phyloP scores from a whole-genome alignment of 2,113 vertebrate species.

The Xenopus tropicalis region UCB_Xtro_10.0 CM004445.2:45677001-45677500 shows the following conservation, averaged over 20 bases:
- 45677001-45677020: neutral
- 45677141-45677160: slow-evolving; percentile 27
- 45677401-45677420: neutral
- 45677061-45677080: slow-evolving; percentile 15
- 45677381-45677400: slow-evolving; percentile 4
- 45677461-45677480: slow-evolving; percentile 26
- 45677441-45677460: slow-evolving; percentile 32
- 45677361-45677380: slow-evolving; percentile 15
- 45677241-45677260: slow-evolving; percentile 36
- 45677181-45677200: slow-evolving; percentile 38
- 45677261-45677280: slow-evolving; percentile 43
- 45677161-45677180: slow-evolving; percentile 41
- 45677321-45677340: slow-evolving; percentile 40
- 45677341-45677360: slow-evolving; percentile 37
- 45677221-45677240: slow-evolving; percentile 39
- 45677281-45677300: slow-evolving; percentile 39
- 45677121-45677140: slow-evolving; percentile 42
- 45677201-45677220: slow-evolving; percentile 42
- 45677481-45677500: slow-evolving; percentile 38
- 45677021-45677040: neutral
- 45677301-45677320: slow-evolving; percentile 46
- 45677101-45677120: slow-evolving; percentile 33
- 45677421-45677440: neutral
- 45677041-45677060: neutral
- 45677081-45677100: slow-evolving; percentile 32